Base-by-base conservation (phyloP, 2,888 invertebrate genomes). In the Hipparchia sbordonii region DNA sequence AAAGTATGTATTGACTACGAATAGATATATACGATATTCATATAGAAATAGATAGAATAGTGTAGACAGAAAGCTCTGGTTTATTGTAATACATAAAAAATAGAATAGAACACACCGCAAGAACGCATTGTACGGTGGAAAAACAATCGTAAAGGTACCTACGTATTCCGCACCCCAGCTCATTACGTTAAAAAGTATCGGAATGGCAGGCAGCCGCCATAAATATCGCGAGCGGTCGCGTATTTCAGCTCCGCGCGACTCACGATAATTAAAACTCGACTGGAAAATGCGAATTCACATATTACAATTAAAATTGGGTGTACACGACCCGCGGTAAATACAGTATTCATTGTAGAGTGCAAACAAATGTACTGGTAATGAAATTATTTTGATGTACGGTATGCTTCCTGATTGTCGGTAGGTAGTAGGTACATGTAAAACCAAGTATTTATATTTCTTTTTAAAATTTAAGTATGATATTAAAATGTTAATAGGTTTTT, bases 141-240 rank as follows among this genome's bases (percentile, higher is more conserved):
- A 83, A 82, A 82, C 82, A 85, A 82, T 82, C 77, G 77, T 75
- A 77, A 75, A 77, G 80, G 79, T 80, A 79, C 48, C 48, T 48
- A 48, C 73, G 80, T 77, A 79, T 80, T 80, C 85, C 80, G 87
- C 78, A 12, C 85, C 86, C 84, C 84, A 86, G 84, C 91, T 93
- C 93, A 93, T 93, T 93, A 93, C 91, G 91, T 92, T 92, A 92
- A 93, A 93, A 93, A 93, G 91, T 93, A 93, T 93, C 89, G 92
- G 90, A 89, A 91, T 87, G 89, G 89, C 83, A 85, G 85, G 87
- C 85, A 85, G 87, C 85, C 82, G 89, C 87, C 90, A 94, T 94
- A 94, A 94, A 94, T 94, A 93, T 88, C 84, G 90, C 88, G 87
- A 88, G 94, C 92, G 94, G 94, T 94, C 94, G 94, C 92, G 92